Evolutionary conservation across 1,140 invertebrate species (phyloP).

Genomic region (Drosophila rhopaloa): DNA sequence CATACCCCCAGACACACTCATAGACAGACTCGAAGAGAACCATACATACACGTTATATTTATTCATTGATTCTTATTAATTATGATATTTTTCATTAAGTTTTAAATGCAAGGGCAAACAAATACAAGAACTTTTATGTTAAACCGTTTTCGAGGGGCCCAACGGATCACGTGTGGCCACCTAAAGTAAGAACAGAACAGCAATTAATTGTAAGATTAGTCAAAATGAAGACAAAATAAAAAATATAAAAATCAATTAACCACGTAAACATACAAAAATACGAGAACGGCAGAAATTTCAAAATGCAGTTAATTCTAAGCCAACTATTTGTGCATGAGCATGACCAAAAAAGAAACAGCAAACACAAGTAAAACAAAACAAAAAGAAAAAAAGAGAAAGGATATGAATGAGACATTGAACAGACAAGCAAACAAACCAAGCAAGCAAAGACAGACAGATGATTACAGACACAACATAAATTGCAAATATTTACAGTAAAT

Average conservation of each 20-base stretch:
- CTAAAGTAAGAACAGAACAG: slow-evolving; percentile 77
- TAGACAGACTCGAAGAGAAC: slow-evolving; percentile 42
- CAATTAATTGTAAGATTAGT: slow-evolving; percentile 83
- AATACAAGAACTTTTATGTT: slow-evolving; percentile 67
- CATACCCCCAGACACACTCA: slow-evolving; percentile 37
- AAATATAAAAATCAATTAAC: slow-evolving; percentile 49
- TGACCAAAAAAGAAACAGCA: slow-evolving; percentile 55
- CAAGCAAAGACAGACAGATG: slow-evolving; percentile 39
- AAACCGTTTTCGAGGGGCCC: slow-evolving; percentile 62
- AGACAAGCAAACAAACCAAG: slow-evolving; percentile 43
- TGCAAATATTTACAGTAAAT: slow-evolving; percentile 40
- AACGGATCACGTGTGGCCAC: slow-evolving; percentile 17
- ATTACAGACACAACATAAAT: slow-evolving; percentile 26
- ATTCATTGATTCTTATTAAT: slow-evolving; percentile 83
- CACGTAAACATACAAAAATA: slow-evolving; percentile 48
- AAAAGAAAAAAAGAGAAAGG: slow-evolving; percentile 14
- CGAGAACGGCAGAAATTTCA: slow-evolving; percentile 53
- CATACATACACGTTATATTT: slow-evolving; percentile 77
- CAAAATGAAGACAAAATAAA: slow-evolving; percentile 74
- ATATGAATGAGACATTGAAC: slow-evolving; percentile 31
- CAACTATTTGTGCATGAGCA: slow-evolving; percentile 62
- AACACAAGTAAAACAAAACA: slow-evolving; percentile 16
- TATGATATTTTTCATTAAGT: slow-evolving; percentile 78
- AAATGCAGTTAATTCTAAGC: slow-evolving; percentile 71
- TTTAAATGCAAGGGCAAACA: slow-evolving; percentile 59